Base-by-base conservation (phyloP, 2,888 invertebrate genomes). In the Biston stratarius region DNA sequence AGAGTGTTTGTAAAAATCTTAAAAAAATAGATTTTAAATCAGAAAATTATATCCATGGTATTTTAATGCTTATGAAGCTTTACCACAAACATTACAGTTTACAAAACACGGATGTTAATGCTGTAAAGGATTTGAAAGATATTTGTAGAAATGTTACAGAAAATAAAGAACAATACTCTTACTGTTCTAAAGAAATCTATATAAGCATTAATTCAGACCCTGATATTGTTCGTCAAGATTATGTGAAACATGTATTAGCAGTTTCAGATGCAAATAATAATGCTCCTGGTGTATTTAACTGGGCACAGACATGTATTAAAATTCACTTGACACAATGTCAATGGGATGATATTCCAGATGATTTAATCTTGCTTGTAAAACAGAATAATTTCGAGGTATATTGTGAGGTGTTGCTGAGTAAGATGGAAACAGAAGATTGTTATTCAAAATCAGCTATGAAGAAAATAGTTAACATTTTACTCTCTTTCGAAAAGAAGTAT, bases 21-120 rank as follows among this genome's bases (percentile, higher is more conserved):
- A 48, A 82, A 33, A 72, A 75, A 45, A 74, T 74, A 70, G 72
- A 78, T 48, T 71, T 58, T 63, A 36, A 69, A 6, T 73, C 85
- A 6, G 92, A 93, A 79, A 93, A 93, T 77, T 77, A 76, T 57
- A 70, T 90, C n/a, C 92, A 94, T 82, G 94, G 94, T 2, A 71
- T 74, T 71, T 75, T 93, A n/a, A 72, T 89, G 59, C 70, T 93
- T 58, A 64, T 88, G 24, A 72, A 77, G 57, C 71, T 82, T 64
- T 90, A 83, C 66, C 60, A 79, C 45, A 86, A 85, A 72, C 72
- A 83, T 61, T 81, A 82, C 72, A 69, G 55, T 34, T 58, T 47
- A 36, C 60, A 74, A 48, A 69, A 79, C 24, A 77, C 84, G 1
- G 8, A 48, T 48, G 15, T 11, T 11, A 55, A 10, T 33, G 38